Conservation (phyloP, 2,888 invertebrate species). For the Chrysina gloriosa region DNA sequence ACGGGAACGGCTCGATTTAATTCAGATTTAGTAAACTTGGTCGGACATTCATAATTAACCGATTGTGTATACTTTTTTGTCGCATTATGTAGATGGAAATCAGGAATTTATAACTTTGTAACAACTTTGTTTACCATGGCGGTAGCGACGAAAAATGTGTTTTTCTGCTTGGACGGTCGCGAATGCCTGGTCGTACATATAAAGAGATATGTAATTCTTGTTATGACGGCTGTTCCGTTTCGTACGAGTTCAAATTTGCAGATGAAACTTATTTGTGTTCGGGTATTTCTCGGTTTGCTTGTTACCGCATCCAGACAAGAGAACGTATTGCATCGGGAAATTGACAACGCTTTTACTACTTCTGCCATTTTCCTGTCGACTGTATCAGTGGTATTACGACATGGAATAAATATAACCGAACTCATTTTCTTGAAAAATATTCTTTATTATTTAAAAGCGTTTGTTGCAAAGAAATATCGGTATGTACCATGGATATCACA, state of each 20-base stretch:
- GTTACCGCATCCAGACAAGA: background rate
- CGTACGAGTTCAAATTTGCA: slow-evolving; percentile 55
- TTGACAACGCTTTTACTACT: slow-evolving; percentile 35
- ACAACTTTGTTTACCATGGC: slow-evolving; percentile 30
- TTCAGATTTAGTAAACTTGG: slow-evolving; percentile 26
- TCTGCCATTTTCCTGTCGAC: slow-evolving; percentile 11
- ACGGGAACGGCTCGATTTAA: slow-evolving; percentile 21
- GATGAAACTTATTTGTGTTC: slow-evolving; percentile 38
- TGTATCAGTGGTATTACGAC: no score
- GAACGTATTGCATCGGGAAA: slow-evolving; percentile 32
- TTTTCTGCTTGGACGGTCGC: slow-evolving; percentile 32
- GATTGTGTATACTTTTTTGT: slow-evolving; percentile 17
- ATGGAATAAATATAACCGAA: no score
- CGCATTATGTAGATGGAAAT: slow-evolving; percentile 10
- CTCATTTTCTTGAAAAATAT: no score
- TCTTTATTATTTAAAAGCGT: no score
- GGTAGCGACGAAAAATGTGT: slow-evolving; percentile 41
- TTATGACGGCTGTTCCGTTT: slow-evolving; percentile 42
- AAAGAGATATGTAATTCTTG: slow-evolving; percentile 48
- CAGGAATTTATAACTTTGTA: slow-evolving; percentile 33
- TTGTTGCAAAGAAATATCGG: no score
- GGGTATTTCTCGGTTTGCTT: background rate
- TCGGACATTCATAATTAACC: slow-evolving; percentile 11
- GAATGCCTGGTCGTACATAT: slow-evolving; percentile 25
- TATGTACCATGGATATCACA: no score